phyloP scores from a whole-genome alignment of 2,888 invertebrate genomes.

The Subacronicta megacephala region DNA sequence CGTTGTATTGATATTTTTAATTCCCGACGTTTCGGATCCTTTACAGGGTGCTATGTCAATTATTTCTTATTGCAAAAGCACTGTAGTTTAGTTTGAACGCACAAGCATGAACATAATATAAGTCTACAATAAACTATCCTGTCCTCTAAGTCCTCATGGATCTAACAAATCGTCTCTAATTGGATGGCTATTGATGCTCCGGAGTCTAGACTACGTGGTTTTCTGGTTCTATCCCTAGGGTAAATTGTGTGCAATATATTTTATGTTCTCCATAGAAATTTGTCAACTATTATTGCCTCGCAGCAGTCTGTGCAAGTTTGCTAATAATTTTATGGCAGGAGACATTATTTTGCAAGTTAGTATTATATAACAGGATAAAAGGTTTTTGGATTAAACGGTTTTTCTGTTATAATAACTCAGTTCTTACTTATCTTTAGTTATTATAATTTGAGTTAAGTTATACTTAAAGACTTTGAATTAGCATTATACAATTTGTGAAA shows the following conservation, averaged over 20 bases:
- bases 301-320: background rate
- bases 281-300: conserved; percentile 24
- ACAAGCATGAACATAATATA: background rate
- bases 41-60: too few relatives aligned
- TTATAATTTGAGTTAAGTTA: too few relatives aligned
- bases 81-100: background rate
- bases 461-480: too few relatives aligned
- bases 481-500: too few relatives aligned
- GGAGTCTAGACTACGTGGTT: background rate
- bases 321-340: background rate
- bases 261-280: conserved; percentile 29
- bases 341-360: too few relatives aligned
- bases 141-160: conserved; percentile 5
- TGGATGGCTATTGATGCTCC: conserved; percentile 39
- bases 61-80: too few relatives aligned
- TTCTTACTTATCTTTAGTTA: too few relatives aligned
- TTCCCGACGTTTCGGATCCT: too few relatives aligned
- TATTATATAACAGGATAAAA: too few relatives aligned
- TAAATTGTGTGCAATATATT: conserved; percentile 22
- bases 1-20: too few relatives aligned
- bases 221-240: conserved; percentile 7
- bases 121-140: background rate
- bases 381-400: too few relatives aligned
- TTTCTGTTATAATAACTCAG: too few relatives aligned
- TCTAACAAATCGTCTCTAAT: conserved; percentile 41